Evolutionary conservation across 2,113 vertebrate genomes (phyloP).

Genomic region (Gorilla gorilla): DNA sequence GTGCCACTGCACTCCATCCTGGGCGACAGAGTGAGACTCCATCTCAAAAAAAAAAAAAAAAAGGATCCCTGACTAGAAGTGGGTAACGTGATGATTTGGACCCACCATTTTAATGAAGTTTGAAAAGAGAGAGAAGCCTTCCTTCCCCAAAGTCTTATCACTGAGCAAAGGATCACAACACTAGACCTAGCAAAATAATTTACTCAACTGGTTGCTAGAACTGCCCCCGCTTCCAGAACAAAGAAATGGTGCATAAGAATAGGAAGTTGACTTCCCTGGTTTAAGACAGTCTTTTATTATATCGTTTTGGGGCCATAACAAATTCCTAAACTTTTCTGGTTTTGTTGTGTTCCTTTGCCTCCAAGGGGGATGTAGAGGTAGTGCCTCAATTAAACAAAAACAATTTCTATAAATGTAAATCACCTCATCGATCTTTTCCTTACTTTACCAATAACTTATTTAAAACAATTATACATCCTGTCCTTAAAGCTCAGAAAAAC

Average conservation of each 20-base stretch:
- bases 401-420: background rate
- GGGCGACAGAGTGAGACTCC: background rate
- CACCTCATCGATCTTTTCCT: background rate
- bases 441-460: slow-evolving; percentile 31
- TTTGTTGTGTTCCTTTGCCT: background rate
- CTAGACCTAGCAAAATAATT: slow-evolving; percentile 8
- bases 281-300: background rate
- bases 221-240: background rate
- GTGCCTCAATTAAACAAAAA: background rate
- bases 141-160: background rate
- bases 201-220: background rate
- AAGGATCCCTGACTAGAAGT: background rate
- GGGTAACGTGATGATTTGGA: background rate
- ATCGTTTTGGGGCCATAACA: background rate
- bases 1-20: background rate
- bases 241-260: background rate
- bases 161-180: slow-evolving; percentile 27
- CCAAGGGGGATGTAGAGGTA: background rate
- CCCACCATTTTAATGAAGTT: background rate
- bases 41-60: background rate
- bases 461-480: background rate
- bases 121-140: background rate
- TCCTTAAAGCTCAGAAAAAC: slow-evolving; percentile 14
- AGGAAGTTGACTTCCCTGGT: background rate
- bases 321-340: background rate